A percentile compares a stretch with the other conserved stretches of the same genome.
Evolutionary conservation across 1,140 invertebrate genomes (phyloP).

Genomic region (Drosophila bocki): DNA sequence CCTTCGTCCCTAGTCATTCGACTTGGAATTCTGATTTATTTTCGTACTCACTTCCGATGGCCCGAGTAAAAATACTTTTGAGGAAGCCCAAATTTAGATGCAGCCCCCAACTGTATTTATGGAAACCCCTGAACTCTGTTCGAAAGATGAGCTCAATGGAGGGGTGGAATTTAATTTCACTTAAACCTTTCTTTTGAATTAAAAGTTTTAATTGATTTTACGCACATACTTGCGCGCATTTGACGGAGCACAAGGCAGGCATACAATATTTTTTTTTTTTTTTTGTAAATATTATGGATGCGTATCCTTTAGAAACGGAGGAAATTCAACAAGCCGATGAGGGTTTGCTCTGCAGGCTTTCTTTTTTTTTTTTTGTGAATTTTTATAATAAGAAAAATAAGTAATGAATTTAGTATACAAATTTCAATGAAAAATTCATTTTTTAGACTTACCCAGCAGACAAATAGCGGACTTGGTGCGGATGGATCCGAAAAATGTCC

Average conservation of each 20-base stretch:
- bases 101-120: neutral
- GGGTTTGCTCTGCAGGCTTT: neutral
- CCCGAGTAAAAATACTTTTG: constrained; percentile 1
- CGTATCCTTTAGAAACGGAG: neutral
- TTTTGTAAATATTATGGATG: constrained; percentile 29
- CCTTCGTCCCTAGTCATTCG: neutral
- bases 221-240: constrained; percentile 36
- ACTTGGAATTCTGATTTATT: constrained; percentile 19
- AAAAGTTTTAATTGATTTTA: constrained; percentile 78
- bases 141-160: neutral
- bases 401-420: no score
- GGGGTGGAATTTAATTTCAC: constrained; percentile 60
- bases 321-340: constrained; percentile 3
- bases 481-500: no score
- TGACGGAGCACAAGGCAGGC: constrained; percentile 14
- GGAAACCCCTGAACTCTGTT: neutral
- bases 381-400: no score
- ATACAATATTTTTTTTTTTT: constrained; percentile 28
- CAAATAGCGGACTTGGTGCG: no score
- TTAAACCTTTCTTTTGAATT: constrained; percentile 78
- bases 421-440: no score
- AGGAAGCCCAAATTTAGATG: constrained; percentile 7
- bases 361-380: neutral
- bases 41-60: constrained; percentile 3
- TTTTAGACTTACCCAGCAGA: no score